phyloP scores from a whole-genome alignment of 2,113 vertebrate genomes.

The Malurus melanocephalus region DNA sequence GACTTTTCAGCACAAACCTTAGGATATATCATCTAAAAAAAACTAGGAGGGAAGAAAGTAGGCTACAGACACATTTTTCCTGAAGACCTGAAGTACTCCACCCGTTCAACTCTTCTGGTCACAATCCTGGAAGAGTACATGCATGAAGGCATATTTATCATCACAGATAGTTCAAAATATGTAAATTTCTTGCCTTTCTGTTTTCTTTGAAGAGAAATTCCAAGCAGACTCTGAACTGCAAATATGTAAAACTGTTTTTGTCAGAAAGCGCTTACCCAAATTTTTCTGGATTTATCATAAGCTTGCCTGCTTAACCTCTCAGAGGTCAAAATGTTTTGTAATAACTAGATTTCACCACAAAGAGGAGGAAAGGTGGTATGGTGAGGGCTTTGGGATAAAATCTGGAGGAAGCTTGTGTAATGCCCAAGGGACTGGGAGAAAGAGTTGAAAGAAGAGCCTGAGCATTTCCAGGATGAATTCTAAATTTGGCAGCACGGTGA shows the following conservation, averaged over 20 bases:
- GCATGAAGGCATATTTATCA: background rate
- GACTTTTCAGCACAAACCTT: background rate
- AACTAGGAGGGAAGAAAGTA: background rate
- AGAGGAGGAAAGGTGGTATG: background rate
- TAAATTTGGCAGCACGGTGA: background rate
- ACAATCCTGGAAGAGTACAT: background rate
- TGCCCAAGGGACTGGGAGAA: background rate
- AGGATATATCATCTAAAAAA: background rate
- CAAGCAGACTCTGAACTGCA: background rate
- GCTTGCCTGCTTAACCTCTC: constrained; percentile 18
- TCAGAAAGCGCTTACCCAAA: background rate
- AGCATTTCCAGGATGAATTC: background rate
- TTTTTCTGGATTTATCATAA: background rate
- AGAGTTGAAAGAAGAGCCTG: background rate
- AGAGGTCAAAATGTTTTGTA: background rate
- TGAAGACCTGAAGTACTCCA: background rate
- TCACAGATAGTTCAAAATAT: background rate
- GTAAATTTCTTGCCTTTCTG: background rate
- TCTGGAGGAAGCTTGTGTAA: background rate
- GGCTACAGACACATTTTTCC: background rate
- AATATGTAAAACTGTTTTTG: background rate
- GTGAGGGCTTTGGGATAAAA: background rate
- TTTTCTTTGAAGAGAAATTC: background rate
- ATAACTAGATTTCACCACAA: background rate
- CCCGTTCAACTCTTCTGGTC: background rate